A percentile compares a stretch with the other conserved stretches of the same genome.
Conservation (phyloP, 2,797 vertebrate species). For the Danio albolineatus region DNA sequence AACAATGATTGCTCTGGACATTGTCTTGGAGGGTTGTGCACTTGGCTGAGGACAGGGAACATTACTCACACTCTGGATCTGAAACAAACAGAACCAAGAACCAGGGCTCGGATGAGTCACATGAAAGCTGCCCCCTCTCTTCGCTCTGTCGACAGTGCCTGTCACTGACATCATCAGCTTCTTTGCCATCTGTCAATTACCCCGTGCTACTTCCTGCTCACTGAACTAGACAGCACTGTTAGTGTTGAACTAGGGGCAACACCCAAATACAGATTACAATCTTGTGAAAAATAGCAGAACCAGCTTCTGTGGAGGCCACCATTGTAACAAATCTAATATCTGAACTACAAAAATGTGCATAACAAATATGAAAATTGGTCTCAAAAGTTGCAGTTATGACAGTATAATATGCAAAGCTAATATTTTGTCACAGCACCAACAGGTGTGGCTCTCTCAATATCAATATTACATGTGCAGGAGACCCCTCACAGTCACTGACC, state of each 20-base stretch:
- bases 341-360: neutral
- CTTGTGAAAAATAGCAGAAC: neutral
- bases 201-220: constrained; percentile 59
- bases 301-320: neutral
- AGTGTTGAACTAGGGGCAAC: neutral
- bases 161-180: constrained; percentile 75
- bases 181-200: constrained; percentile 63
- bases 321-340: neutral
- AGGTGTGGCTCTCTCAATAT: neutral
- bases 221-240: constrained; percentile 58
- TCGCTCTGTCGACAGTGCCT: constrained; percentile 60
- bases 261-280: neutral
- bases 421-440: neutral
- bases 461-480: constrained; percentile 3
- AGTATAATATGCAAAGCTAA: neutral
- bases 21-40: constrained; percentile 32
- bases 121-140: constrained; percentile 31
- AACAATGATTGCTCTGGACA: constrained; percentile 54
- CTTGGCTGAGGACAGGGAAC: constrained; percentile 45
- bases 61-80: constrained; percentile 56
- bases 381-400: neutral
- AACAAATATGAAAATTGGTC: neutral
- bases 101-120: constrained; percentile 45
- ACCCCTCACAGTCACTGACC: constrained; percentile 8
- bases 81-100: constrained; percentile 48